Conservation (phyloP, 1,140 invertebrate genomes). For the Drosophila melanica region DNA sequence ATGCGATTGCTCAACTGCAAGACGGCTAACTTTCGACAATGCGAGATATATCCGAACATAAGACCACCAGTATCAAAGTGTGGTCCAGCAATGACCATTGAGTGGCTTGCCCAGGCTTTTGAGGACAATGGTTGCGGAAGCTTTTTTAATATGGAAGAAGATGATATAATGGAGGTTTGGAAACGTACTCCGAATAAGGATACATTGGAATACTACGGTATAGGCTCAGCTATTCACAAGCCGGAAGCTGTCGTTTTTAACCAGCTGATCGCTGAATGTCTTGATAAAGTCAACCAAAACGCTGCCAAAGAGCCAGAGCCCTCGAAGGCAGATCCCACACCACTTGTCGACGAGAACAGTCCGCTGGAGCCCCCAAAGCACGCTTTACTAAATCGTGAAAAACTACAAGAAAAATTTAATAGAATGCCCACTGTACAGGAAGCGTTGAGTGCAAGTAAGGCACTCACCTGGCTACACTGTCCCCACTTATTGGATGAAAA, state of each 20-base stretch:
- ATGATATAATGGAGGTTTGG: conserved; percentile 26
- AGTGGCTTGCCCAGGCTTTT: not conserved
- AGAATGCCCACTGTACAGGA: conserved; percentile 4
- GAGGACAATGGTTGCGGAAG: not conserved
- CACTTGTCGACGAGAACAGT: not conserved
- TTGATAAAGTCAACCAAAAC: not conserved
- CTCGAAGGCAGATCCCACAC: not conserved
- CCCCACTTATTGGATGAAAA: not conserved
- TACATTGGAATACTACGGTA: conserved; percentile 15
- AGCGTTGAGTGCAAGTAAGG: not conserved
- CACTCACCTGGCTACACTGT: conserved; percentile 10
- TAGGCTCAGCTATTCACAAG: not conserved
- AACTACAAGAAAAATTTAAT: not conserved
- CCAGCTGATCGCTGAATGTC: conserved; percentile 9
- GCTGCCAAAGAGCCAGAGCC: not conserved
- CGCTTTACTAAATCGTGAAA: conserved; percentile 4
- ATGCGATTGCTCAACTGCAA: conserved; percentile 3
- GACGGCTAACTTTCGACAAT: not conserved
- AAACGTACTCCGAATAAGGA: conserved; percentile 19
- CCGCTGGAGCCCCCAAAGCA: too few relatives aligned
- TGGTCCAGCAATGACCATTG: not conserved
- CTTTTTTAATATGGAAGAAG: not conserved
- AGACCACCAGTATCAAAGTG: not conserved
- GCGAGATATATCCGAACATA: not conserved
- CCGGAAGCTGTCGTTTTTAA: conserved; percentile 6